Evolutionary conservation across 2,888 invertebrate species (phyloP).

Genomic region (Serrognathus titanus): DNA sequence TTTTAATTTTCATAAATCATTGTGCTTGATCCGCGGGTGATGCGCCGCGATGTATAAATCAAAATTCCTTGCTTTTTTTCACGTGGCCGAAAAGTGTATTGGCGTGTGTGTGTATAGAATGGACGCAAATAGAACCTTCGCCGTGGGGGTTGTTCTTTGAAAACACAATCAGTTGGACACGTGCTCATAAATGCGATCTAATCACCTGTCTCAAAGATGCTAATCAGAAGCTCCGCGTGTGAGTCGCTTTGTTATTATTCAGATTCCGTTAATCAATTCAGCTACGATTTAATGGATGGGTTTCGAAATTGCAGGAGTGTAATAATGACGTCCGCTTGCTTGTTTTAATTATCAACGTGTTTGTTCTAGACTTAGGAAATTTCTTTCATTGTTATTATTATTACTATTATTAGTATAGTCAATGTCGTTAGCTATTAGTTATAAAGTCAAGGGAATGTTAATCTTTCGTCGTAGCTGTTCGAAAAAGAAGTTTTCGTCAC

Average conservation of each 20-base stretch:
- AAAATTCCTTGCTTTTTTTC: conserved; percentile 14
- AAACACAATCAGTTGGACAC: conserved; percentile 20
- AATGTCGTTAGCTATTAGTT: too few species aligned
- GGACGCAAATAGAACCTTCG: conserved; percentile 3
- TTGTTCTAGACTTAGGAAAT: too few species aligned
- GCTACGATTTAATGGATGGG: background rate
- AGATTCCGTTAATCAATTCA: conserved; percentile 22
- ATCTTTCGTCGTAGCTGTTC: background rate
- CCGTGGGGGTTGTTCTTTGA: conserved; percentile 13
- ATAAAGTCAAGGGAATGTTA: background rate
- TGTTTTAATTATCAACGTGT: too few species aligned
- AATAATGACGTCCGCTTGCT: background rate
- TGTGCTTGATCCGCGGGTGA: conserved; percentile 20
- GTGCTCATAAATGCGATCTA: conserved; percentile 23
- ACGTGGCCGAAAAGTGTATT: background rate
- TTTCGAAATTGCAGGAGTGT: background rate
- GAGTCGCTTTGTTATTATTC: conserved; percentile 2
- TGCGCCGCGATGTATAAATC: conserved; percentile 11
- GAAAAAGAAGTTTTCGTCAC: conserved; percentile 17
- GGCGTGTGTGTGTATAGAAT: background rate
- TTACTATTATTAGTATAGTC: too few species aligned
- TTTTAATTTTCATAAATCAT: conserved; percentile 7
- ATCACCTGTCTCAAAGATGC: conserved; percentile 24
- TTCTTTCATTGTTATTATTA: too few species aligned
- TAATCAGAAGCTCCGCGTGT: conserved; percentile 27